Conservation (phyloP, 2,797 vertebrate genomes). For the Otolemur crassicaudatus region DNA sequence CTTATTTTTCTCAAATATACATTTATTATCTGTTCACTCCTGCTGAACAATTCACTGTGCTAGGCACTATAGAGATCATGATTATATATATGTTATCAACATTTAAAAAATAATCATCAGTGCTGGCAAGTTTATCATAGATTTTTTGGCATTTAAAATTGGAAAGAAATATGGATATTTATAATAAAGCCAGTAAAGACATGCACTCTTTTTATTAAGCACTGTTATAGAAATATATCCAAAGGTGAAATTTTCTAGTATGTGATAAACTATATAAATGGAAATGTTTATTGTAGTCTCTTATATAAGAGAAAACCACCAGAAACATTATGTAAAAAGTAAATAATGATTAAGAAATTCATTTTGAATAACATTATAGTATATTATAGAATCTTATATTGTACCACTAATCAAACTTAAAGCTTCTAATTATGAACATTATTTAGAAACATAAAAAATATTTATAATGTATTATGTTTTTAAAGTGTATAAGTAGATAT, state of each 20-base stretch:
- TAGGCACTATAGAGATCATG: neutral
- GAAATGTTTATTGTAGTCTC: neutral
- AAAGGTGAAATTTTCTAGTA: neutral
- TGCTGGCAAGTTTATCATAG: neutral
- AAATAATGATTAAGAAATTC: neutral
- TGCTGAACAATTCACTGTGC: neutral
- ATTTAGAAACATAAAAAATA: neutral
- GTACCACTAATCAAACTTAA: neutral
- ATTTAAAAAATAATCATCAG: neutral
- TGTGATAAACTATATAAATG: neutral
- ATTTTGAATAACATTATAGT: neutral
- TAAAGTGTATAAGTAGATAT: neutral
- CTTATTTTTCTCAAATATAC: neutral
- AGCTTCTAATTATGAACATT: neutral
- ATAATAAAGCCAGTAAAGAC: neutral
- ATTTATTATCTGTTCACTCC: neutral
- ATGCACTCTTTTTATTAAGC: neutral
- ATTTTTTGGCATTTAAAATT: neutral
- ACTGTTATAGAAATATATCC: neutral
- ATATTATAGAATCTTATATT: neutral
- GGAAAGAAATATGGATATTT: neutral
- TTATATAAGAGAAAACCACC: neutral
- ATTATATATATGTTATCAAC: neutral
- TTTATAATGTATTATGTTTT: neutral
- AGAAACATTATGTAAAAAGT: neutral